These are phyloP conservation scores for Beroe forskalii DNA, from an alignment of 37 sponge, comb jelly and placozoan genomes.

Conservation along the genomic window DNA sequence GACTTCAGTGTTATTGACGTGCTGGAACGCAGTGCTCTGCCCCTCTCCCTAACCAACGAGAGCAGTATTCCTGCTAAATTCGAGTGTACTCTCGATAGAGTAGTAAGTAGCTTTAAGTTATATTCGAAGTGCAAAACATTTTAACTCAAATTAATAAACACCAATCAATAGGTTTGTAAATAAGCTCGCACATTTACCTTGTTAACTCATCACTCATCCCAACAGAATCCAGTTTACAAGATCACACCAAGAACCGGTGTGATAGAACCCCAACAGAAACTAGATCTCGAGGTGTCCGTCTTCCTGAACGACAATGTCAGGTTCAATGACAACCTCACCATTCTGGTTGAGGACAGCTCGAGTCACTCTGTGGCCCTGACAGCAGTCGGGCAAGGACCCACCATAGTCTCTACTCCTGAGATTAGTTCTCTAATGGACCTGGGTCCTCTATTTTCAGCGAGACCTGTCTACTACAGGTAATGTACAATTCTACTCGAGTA, in stretches of 20 bases:
- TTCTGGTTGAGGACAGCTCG: slow-evolving; percentile 74
- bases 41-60: slow-evolving; percentile 78
- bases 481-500: too few species aligned
- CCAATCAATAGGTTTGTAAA: too few species aligned
- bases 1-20: slow-evolving; percentile 81
- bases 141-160: too few species aligned
- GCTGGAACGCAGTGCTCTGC: slow-evolving; percentile 73
- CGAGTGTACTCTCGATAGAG: slow-evolving; percentile 77
- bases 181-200: too few species aligned
- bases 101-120: slow-evolving; percentile 6
- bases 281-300: slow-evolving; percentile 82
- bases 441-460: slow-evolving; percentile 79
- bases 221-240: slow-evolving; percentile 58
- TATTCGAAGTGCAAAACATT: neutral
- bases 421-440: slow-evolving; percentile 81
- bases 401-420: slow-evolving; percentile 84
- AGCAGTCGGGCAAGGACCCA: slow-evolving; percentile 86
- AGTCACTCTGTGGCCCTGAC: slow-evolving; percentile 74
- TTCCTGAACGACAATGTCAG: slow-evolving; percentile 78
- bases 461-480: slow-evolving; percentile 56
- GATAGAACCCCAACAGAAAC: slow-evolving; percentile 71
- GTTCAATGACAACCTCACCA: slow-evolving; percentile 85
- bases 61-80: slow-evolving; percentile 87
- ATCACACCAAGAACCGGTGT: slow-evolving; percentile 72
- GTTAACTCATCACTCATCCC: too few species aligned